phyloP scores from a whole-genome alignment of 1,140 invertebrate genomes.

The Sycobia sp. region DNA sequence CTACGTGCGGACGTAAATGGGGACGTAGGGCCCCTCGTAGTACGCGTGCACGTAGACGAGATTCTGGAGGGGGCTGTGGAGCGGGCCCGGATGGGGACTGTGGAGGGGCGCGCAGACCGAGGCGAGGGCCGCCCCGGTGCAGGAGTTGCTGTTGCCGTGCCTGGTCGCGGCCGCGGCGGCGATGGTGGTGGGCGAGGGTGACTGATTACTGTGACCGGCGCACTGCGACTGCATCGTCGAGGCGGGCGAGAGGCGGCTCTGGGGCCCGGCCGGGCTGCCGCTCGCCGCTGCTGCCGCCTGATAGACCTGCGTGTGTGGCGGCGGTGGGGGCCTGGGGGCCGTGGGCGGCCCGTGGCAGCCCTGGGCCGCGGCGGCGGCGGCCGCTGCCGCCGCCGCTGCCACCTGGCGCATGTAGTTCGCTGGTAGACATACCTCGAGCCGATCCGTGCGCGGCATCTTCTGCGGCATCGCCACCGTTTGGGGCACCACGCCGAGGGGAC shows the following conservation, averaged over 20 bases:
- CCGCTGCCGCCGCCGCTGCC: constrained; percentile 42
- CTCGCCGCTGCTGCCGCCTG: constrained; percentile 42
- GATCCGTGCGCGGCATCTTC: constrained; percentile 91
- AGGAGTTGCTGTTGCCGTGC: constrained; percentile 10
- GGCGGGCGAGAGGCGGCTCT: constrained; percentile 60
- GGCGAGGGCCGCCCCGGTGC: constrained; percentile 19
- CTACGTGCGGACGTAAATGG: constrained; percentile 48
- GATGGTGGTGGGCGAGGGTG: constrained; percentile 34
- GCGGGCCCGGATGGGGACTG: constrained; percentile 52
- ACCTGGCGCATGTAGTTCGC: constrained; percentile 60
- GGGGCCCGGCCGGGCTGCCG: constrained; percentile 52
- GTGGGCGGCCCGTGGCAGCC: constrained; percentile 54
- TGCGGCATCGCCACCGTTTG: constrained; percentile 85
- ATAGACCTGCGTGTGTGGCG: constrained; percentile 26
- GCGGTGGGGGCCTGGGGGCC: constrained; percentile 46
- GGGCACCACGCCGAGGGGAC: constrained; percentile 77
- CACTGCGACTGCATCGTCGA: constrained; percentile 57
- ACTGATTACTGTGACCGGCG: constrained; percentile 25
- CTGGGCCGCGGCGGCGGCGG: constrained; percentile 38
- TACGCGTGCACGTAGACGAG: constrained; percentile 61
- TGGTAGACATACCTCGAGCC: constrained; percentile 87
- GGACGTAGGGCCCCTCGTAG: constrained; percentile 52
- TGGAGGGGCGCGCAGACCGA: constrained; percentile 53
- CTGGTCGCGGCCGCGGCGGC: no score
- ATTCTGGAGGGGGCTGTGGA: constrained; percentile 56